phyloP scores from a whole-genome alignment of 1,140 invertebrate species.

The Diplogasteroides magnus region DNA sequence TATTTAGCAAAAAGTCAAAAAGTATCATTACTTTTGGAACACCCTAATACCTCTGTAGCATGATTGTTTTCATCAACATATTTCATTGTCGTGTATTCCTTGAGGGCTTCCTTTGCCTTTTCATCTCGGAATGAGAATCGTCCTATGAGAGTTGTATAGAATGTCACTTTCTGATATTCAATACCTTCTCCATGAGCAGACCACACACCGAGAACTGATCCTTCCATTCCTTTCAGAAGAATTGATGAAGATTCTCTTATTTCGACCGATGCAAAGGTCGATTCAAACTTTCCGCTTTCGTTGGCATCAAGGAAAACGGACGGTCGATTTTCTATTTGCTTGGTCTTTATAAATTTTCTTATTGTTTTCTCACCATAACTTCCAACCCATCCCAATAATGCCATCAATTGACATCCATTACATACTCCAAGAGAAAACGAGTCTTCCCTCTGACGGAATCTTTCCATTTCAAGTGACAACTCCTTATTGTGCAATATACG shows the following conservation, averaged over 20 bases:
- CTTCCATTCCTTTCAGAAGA: conserved; percentile 81
- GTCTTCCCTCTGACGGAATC: conserved; percentile 69
- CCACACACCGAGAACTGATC: conserved; percentile 81
- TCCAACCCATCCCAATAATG: conserved; percentile 64
- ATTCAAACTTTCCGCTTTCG: conserved; percentile 80
- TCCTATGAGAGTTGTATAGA: no score
- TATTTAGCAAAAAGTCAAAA: no score
- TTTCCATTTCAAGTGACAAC: conserved; percentile 68
- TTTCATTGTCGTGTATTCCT: no score
- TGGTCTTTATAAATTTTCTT: conserved; percentile 2
- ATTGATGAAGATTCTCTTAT: conserved; percentile 71
- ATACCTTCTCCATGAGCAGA: conserved; percentile 91
- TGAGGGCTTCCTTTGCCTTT: no score
- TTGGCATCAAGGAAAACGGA: conserved; percentile 75
- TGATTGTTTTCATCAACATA: no score
- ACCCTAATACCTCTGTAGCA: no score
- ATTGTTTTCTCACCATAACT: conserved; percentile 21
- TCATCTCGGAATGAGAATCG: no score
- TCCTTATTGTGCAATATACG: conserved; percentile 71
- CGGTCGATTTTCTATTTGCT: not conserved
- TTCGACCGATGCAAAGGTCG: conserved; percentile 69
- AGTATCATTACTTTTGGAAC: no score
- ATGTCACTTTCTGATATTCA: conserved; percentile 57
- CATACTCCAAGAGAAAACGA: conserved; percentile 94
- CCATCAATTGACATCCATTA: conserved; percentile 94